Evolutionary conservation across 2,888 invertebrate species (phyloP), one percentile per base, ranked within the genome.

Genomic region (Toxonevra muliebris): DNA sequence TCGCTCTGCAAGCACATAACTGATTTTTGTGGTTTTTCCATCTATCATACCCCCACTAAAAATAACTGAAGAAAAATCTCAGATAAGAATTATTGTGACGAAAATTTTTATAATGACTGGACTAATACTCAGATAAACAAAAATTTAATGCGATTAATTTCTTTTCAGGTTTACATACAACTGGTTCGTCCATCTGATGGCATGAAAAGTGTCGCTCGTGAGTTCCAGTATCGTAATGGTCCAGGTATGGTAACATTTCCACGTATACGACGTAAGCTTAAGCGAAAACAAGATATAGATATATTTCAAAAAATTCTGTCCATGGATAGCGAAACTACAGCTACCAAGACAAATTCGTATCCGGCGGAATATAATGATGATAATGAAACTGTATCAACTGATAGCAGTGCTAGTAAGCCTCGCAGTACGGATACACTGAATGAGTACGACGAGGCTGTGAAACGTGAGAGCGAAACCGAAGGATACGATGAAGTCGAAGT

Each of bases 161-260:
- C 15, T 65, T 74, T 50, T 12, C 61, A 89, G 89, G 94, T 93
- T n/a, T 89, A 87, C 79, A 90, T 97, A 73, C 95, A 95, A 82
- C 87, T 97, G 73, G 88, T 90, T 80, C 88, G 96, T 75, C 92
- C 92, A 20, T 93, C 95, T 13, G 96, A 96, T 86, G 90, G 90
- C 74, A 91, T 91, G 60, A 89, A 89, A 66, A 95, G 96, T 84
- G 93, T 93, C 79, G 87, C 95, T 1, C 86, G 93, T 71, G 91
- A 91, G 42, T 97, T 97, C 87, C 92, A 94, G 84, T 80, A 75
- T 60, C 76, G 74, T 65, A 86, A 92, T 69, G 90, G 91, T 82
- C 88, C 90, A 91, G 92, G 93, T 95, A 92, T 90, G 90, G 92
- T 92, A 86, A 89, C 90, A 75, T 90, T 90, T 85, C 90, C 90